phyloP scores from a whole-genome alignment of 64 coral and sea anemone genomes.

The Actinia equina region DNA sequence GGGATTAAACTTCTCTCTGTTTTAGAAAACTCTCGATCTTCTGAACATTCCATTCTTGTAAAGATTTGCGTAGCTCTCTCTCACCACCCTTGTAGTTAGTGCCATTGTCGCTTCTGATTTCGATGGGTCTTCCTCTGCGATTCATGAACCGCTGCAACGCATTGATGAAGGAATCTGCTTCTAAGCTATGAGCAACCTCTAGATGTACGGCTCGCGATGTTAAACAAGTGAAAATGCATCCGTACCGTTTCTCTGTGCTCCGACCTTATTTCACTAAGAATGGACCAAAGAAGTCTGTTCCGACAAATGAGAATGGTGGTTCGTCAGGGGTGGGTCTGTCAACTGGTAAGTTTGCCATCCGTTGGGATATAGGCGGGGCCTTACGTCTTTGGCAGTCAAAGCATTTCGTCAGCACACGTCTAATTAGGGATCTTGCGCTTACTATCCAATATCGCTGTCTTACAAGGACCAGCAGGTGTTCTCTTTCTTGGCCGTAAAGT shows the following conservation, averaged over 20 bases:
- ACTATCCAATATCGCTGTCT: too few relatives aligned
- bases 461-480: too few relatives aligned
- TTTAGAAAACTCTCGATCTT: background rate
- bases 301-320: constrained; percentile 12
- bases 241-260: constrained; percentile 13
- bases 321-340: background rate
- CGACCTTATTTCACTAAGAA: constrained; percentile 24
- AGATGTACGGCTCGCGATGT: background rate
- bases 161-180: constrained; percentile 3
- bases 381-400: too few relatives aligned
- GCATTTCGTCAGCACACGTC: too few relatives aligned
- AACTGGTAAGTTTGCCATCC: too few relatives aligned
- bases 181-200: background rate
- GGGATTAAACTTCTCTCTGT: background rate
- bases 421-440: too few relatives aligned
- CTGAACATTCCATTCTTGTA: constrained; percentile 2
- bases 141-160: constrained; percentile 4
- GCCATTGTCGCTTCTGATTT: constrained; percentile 27
- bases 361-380: too few relatives aligned
- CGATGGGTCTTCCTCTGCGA: background rate
- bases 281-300: background rate
- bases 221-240: constrained; percentile 21
- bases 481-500: too few relatives aligned
- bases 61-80: background rate
- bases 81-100: constrained; percentile 1